phyloP scores from a whole-genome alignment of 2,113 vertebrate species.

The Rhipidura dahli region DNA sequence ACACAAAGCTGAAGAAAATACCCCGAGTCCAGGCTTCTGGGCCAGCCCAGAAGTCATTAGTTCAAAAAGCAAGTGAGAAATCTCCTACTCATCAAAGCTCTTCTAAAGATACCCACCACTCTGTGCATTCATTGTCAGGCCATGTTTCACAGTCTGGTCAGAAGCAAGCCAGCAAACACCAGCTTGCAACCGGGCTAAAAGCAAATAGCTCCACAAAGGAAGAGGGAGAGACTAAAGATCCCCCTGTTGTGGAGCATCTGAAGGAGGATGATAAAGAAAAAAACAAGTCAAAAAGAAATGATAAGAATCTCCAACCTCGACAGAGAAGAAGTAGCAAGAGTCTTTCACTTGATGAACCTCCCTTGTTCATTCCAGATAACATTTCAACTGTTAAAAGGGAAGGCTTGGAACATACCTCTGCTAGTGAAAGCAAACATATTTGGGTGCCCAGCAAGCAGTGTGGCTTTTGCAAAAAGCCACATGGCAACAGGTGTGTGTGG shows the following conservation, averaged over 20 bases:
- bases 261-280: constrained; percentile 86
- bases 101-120: constrained; percentile 62
- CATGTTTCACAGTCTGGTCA: constrained; percentile 66
- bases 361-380: constrained; percentile 96
- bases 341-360: constrained; percentile 93
- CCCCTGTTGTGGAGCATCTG: constrained; percentile 30
- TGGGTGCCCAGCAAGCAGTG: constrained; percentile 95
- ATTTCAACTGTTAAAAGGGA: constrained; percentile 88
- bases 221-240: constrained; percentile 67
- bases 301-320: constrained; percentile 82
- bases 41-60: constrained; percentile 45
- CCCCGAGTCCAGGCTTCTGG: constrained; percentile 42
- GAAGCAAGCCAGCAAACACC: constrained; percentile 66
- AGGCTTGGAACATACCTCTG: constrained; percentile 76
- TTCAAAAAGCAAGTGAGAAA: constrained; percentile 64
- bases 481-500: constrained; percentile 89
- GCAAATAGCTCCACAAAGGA: constrained; percentile 66
- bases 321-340: constrained; percentile 86
- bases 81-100: constrained; percentile 46
- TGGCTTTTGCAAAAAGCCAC: constrained; percentile 92
- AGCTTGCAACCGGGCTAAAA: constrained; percentile 25
- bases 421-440: constrained; percentile 75
- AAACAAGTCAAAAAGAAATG: constrained; percentile 81
- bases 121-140: constrained; percentile 21
- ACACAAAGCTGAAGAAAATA: constrained; percentile 58